phyloP scores from a whole-genome alignment of 2,888 invertebrate genomes.

The Vesta saturnalis region DNA sequence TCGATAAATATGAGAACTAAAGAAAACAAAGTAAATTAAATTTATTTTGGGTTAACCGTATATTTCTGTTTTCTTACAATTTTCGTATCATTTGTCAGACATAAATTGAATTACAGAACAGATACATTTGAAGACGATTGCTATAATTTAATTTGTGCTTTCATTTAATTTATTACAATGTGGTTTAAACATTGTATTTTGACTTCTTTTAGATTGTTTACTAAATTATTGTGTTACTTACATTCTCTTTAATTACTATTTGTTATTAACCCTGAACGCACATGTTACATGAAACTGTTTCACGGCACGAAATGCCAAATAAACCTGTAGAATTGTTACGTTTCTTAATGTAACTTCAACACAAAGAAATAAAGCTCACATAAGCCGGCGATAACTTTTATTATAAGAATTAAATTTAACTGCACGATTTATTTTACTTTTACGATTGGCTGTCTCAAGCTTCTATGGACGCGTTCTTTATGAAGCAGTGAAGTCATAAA shows the following conservation, averaged over 20 bases:
- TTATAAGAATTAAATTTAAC: constrained; percentile 46
- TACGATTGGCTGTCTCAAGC: constrained; percentile 38
- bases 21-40: constrained; percentile 48
- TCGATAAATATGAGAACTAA: constrained; percentile 35
- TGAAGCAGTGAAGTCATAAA: constrained; percentile 36
- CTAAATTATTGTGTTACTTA: neutral
- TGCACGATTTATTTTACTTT: constrained; percentile 43
- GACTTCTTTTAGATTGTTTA: constrained; percentile 15
- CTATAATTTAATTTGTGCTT: constrained; percentile 40
- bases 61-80: constrained; percentile 52
- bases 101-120: constrained; percentile 48
- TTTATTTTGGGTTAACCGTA: constrained; percentile 46
- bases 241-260: no score
- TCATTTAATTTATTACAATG: constrained; percentile 37
- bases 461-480: constrained; percentile 39
- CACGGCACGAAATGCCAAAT: neutral
- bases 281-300: no score
- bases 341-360: constrained; percentile 23
- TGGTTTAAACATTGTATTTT: constrained; percentile 28
- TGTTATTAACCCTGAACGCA: no score
- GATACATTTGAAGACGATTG: constrained; percentile 43
- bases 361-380: constrained; percentile 32
- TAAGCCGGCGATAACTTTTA: constrained; percentile 42
- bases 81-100: constrained; percentile 50
- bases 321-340: constrained; percentile 18